Evolutionary conservation across 2,797 vertebrate genomes (phyloP).

Genomic region (Anisognathus igniventris): DNA sequence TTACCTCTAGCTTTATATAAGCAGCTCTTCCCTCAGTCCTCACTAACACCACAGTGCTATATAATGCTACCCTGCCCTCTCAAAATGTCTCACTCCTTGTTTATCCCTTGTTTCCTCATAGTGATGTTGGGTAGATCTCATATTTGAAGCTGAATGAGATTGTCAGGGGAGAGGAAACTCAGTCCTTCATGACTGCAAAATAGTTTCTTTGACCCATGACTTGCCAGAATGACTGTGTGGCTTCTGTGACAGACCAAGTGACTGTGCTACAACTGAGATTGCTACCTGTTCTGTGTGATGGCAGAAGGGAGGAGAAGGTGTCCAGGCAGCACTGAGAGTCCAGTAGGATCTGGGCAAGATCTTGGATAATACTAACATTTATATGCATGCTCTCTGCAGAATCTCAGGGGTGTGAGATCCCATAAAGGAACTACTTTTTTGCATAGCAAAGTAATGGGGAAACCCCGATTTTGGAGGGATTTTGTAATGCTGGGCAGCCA

Average conservation of each 20-base stretch:
- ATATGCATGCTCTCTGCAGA: not conserved
- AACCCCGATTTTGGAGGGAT: not conserved
- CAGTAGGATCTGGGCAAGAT: not conserved
- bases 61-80: not conserved
- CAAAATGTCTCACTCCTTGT: not conserved
- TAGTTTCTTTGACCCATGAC: not conserved
- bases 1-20: not conserved
- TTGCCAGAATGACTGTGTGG: not conserved
- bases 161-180: not conserved
- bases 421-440: not conserved
- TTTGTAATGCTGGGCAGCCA: not conserved
- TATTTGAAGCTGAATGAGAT: not conserved
- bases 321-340: not conserved
- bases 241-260: not conserved
- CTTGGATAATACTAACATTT: not conserved
- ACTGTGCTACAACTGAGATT: not conserved
- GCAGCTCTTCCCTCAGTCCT: not conserved
- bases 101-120: not conserved
- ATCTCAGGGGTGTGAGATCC: not conserved
- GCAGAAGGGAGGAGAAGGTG: not conserved
- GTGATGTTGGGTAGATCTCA: not conserved
- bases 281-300: not conserved
- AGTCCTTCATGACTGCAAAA: not conserved
- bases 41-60: not conserved
- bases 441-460: constrained; percentile 4